Evolutionary conservation across 2,113 vertebrate genomes (phyloP), one percentile per base, ranked within the genome.

Genomic region (Paramisgurnus dabryanus): DNA sequence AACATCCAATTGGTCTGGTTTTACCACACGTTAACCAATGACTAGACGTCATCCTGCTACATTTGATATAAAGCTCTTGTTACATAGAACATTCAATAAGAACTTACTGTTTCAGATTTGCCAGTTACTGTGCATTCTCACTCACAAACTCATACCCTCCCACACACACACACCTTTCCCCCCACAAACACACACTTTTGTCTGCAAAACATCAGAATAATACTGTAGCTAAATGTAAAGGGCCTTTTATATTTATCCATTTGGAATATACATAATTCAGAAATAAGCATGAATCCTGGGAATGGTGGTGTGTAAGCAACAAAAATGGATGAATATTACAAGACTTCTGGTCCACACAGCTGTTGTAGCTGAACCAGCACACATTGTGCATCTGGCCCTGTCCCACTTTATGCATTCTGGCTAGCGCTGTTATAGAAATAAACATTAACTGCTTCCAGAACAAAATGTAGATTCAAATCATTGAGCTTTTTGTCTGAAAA

Each of bases 261-360:
- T 79, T 68, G 70, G 58, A 45, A 65, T 79, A 69, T 79, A 49
- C 83, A 81, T 80, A 81, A 72, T 80, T 84, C 76, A 82, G 49
- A 6, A 68, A 58, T 7, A 15, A 55, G 43, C 13, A 45, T 40
- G 60, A 41, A 70, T 68, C 58, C 34, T 50, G 69, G 43, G 71
- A 39, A 58, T 27, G 47, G 57, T 55, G 43, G 43, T 17, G 55
- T 39, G 70, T 64, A 67, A 58, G 72, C 63, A 82, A 77, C 65
- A 67, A 66, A 83, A 72, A 70, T 57, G 78, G 69, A 68, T 77
- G 49, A 80, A 83, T 69, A 80, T 55, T 83, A 72, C 74, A 74
- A 79, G 69, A 66, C 57, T 34, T 68, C n/a, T 66, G 67, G 78
- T 70, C 60, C 40, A 72, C 49, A 27, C 73, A 47, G 63, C 43